phyloP scores from a whole-genome alignment of 2,888 invertebrate genomes.

The Tipula vernalis region DNA sequence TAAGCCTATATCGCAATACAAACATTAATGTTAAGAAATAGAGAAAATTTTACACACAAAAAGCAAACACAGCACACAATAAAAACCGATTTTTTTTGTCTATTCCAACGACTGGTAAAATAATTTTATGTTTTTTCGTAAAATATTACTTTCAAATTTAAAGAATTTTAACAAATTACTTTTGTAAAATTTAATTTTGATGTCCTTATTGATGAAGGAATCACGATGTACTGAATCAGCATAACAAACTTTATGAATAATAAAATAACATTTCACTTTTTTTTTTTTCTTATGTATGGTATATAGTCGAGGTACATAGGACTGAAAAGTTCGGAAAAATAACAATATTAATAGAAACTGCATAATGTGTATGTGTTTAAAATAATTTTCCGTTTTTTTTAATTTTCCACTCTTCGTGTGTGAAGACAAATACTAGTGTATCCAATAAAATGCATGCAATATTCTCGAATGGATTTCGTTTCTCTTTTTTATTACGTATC shows the following conservation, averaged over 20 bases:
- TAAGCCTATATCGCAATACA: neutral
- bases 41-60: neutral
- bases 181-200: neutral
- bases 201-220: constrained; percentile 4
- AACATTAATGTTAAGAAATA: neutral
- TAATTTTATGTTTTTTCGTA: neutral
- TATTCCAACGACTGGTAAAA: neutral
- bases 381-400: neutral
- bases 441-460: neutral
- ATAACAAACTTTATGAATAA: neutral
- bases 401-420: neutral
- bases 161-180: neutral
- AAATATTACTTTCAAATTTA: neutral
- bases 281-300: neutral
- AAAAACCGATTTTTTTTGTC: neutral
- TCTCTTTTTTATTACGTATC: neutral
- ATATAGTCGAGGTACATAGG: neutral
- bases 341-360: neutral
- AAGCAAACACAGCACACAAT: neutral
- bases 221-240: neutral
- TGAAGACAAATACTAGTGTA: neutral
- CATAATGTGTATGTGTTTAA: neutral
- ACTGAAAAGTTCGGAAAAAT: neutral
- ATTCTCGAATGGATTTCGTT: neutral
- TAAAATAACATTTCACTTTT: neutral